A percentile compares a stretch with the other conserved stretches of the same genome.
phyloP scores from a whole-genome alignment of 1,140 invertebrate genomes.

The Drosophila grimshawi region DNA sequence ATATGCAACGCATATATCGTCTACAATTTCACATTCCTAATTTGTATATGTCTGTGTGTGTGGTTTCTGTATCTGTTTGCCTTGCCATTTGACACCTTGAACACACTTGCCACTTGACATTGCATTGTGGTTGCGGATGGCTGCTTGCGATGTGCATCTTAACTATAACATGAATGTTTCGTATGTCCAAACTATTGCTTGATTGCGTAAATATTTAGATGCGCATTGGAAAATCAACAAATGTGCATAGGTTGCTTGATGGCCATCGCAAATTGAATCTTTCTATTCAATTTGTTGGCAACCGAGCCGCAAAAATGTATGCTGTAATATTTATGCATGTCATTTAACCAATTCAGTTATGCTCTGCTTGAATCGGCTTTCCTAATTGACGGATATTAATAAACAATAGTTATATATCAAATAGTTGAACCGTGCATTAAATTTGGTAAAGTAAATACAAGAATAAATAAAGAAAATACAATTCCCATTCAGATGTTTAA shows the following conservation, averaged over 20 bases:
- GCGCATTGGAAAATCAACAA: slow-evolving; percentile 16
- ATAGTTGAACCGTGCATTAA: background rate
- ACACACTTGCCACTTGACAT: slow-evolving; percentile 38
- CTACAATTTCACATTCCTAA: background rate
- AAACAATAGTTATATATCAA: background rate
- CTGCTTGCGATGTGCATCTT: slow-evolving; percentile 44
- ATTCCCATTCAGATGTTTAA: no score
- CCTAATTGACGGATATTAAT: slow-evolving; percentile 14
- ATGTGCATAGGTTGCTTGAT: slow-evolving; percentile 13
- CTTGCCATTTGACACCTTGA: slow-evolving; percentile 48
- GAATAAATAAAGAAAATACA: no score
- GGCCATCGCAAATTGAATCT: slow-evolving; percentile 28
- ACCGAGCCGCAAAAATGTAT: slow-evolving; percentile 15
- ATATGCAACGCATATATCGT: no score
- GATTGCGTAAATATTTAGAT: slow-evolving; percentile 71
- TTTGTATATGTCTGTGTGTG: slow-evolving; percentile 22
- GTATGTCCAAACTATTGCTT: slow-evolving; percentile 67
- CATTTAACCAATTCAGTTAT: slow-evolving; percentile 16
- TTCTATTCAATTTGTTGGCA: background rate
- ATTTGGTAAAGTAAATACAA: background rate
- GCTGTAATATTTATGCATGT: slow-evolving; percentile 17
- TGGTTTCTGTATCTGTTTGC: slow-evolving; percentile 23
- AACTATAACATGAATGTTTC: slow-evolving; percentile 67
- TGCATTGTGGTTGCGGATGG: slow-evolving; percentile 10
- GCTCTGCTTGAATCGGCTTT: slow-evolving; percentile 10